phyloP scores from a whole-genome alignment of 2,888 invertebrate genomes.

The Rhaphigaster nebulosa region DNA sequence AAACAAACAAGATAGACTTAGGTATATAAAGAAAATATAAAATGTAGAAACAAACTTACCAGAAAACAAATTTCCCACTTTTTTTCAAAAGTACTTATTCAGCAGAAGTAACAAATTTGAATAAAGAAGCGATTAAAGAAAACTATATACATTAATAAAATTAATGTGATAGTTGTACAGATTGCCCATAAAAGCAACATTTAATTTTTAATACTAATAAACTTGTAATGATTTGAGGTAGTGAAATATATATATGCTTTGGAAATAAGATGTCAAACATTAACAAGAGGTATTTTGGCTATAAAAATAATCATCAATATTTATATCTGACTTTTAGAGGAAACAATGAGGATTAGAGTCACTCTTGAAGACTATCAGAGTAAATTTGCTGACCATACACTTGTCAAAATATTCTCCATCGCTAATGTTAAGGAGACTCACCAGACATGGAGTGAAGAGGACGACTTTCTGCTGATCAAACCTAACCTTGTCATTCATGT shows the following conservation, averaged over 20 bases:
- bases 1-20: too few relatives aligned
- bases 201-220: neutral
- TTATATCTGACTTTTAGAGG: conserved; percentile 68
- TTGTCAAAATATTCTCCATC: conserved; percentile 81
- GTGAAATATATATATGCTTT: too few relatives aligned
- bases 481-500: conserved; percentile 78
- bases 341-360: conserved; percentile 75
- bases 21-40: too few relatives aligned
- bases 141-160: too few relatives aligned
- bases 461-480: conserved; percentile 79
- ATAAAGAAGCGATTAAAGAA: too few relatives aligned
- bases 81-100: too few relatives aligned
- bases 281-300: neutral
- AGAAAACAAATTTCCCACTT: too few relatives aligned
- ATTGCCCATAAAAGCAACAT: too few relatives aligned
- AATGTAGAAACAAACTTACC: too few relatives aligned
- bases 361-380: conserved; percentile 78
- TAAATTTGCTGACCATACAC: conserved; percentile 78
- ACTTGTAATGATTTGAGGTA: neutral
- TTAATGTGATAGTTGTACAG: too few relatives aligned
- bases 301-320: neutral
- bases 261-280: neutral
- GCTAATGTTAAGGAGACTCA: conserved; percentile 80
- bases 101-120: too few relatives aligned
- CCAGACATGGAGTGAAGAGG: conserved; percentile 82